Conservation (phyloP, 2,888 invertebrate genomes). For the Gibbula magus region DNA sequence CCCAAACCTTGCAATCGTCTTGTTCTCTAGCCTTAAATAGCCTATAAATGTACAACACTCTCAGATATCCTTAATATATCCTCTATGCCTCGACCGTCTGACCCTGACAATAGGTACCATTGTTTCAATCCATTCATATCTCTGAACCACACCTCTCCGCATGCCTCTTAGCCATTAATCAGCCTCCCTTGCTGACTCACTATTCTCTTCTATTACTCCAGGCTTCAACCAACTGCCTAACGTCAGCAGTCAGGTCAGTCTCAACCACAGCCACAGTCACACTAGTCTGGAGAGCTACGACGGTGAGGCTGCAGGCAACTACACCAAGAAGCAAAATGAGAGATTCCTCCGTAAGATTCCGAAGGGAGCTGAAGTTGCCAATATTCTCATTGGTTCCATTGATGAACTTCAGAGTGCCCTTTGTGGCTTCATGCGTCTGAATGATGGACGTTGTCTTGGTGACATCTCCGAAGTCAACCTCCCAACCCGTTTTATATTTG, state of each 20-base stretch:
- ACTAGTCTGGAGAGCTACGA: conserved; percentile 45
- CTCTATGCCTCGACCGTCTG: no score
- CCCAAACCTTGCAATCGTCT: no score
- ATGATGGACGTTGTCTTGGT: conserved; percentile 90
- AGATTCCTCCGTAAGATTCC: conserved; percentile 87
- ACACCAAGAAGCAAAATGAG: conserved; percentile 56
- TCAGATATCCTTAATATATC: no score
- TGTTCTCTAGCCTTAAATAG: no score
- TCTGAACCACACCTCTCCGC: no score
- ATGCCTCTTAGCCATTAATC: no score
- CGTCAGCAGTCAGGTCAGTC: conserved; percentile 37
- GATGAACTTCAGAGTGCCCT: conserved; percentile 94
- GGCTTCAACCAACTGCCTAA: conserved; percentile 21
- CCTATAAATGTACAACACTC: no score
- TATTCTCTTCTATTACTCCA: neutral
- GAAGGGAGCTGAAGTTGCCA: conserved; percentile 95
- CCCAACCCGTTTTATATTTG: conserved; percentile 79
- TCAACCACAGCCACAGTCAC: conserved; percentile 36
- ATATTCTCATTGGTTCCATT: conserved; percentile 97
- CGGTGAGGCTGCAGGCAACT: neutral
- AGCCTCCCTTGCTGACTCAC: neutral
- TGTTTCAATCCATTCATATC: no score
- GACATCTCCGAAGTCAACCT: conserved; percentile 94
- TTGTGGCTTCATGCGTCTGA: conserved; percentile 93
- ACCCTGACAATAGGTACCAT: no score